Evolutionary conservation across 2,797 vertebrate species (phyloP), one percentile per base, ranked within the genome.

Genomic region (Onychomys leucogaster): DNA sequence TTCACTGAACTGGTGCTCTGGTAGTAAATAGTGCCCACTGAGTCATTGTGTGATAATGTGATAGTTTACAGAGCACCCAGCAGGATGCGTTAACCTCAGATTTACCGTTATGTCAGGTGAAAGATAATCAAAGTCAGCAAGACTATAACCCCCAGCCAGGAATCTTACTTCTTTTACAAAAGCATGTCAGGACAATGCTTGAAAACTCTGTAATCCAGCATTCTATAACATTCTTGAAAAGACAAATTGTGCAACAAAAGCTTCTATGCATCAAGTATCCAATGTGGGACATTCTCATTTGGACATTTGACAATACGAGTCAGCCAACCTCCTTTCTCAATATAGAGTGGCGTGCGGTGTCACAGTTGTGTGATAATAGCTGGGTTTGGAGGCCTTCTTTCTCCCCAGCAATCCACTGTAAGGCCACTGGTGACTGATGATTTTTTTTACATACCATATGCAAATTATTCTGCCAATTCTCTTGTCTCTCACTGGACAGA

Each of bases 111-210:
- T 75, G 52, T 94, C 90, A 86, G 76, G 69, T 75, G 8, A 55
- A 96, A 93, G 37, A 75, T 89, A 96, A 96, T 94, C 90, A 97
- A 94, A 97, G 43, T 29, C 93, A 94, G 43, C 73, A 78, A 69
- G 80, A 75, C 46, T 55, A 8, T 85, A 92, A 76, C 89, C 81
- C 69, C 21, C 59, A 91, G 57, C 46, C 49, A 76, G 59, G 69
- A 89, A 78, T 27, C 86, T 80, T 69, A 43, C 61, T 73, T 75
- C 63, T 81, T 57, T 32, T 14, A 43, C 13, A 65, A 71, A 94
- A 93, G 25, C 61, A 83, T 88, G 80, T 52, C 52, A 34, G 76
- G 34, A 46, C 69, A 41, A 55, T 65, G 6, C 71, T 57, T 89
- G n/a, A 65, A 49, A 57, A 78, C 57, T 89, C 90, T 43, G 46